Conservation (phyloP, 2,113 vertebrate genomes). For the Murina feae region DNA sequence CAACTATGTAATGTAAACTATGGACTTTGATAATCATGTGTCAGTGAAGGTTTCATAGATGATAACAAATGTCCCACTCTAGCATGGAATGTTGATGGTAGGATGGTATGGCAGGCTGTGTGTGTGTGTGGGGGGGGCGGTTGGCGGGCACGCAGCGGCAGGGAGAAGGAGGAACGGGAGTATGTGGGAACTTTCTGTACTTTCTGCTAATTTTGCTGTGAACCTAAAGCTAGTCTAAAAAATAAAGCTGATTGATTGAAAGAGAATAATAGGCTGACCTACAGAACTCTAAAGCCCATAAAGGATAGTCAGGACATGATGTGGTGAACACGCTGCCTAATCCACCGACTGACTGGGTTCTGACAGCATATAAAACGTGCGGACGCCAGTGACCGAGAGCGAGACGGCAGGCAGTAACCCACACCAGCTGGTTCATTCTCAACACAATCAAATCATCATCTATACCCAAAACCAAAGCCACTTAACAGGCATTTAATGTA, state of each 20-base stretch:
- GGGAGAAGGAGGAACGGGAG: no score
- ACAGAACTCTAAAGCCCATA: neutral
- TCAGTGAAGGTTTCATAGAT: neutral
- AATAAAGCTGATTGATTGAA: neutral
- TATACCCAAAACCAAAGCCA: neutral
- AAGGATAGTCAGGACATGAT: neutral
- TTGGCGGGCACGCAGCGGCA: no score
- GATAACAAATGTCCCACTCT: neutral
- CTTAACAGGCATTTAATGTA: neutral
- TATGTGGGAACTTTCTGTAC: neutral
- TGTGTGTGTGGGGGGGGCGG: no score
- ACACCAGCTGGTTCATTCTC: neutral
- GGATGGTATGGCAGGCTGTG: fast-evolving
- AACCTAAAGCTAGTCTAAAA: neutral
- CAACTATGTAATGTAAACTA: neutral
- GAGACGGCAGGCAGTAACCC: neutral
- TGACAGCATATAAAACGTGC: neutral
- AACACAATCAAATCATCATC: neutral
- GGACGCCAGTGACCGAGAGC: neutral
- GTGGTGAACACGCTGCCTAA: neutral
- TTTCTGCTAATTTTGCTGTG: neutral
- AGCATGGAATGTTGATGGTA: neutral
- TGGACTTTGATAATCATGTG: neutral
- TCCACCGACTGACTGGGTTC: no score
- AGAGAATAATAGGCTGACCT: neutral